A percentile compares a stretch with the other conserved stretches of the same genome.
phyloP scores from a whole-genome alignment of 64 coral and sea anemone species.

The Astreopora myriophthalma region DNA sequence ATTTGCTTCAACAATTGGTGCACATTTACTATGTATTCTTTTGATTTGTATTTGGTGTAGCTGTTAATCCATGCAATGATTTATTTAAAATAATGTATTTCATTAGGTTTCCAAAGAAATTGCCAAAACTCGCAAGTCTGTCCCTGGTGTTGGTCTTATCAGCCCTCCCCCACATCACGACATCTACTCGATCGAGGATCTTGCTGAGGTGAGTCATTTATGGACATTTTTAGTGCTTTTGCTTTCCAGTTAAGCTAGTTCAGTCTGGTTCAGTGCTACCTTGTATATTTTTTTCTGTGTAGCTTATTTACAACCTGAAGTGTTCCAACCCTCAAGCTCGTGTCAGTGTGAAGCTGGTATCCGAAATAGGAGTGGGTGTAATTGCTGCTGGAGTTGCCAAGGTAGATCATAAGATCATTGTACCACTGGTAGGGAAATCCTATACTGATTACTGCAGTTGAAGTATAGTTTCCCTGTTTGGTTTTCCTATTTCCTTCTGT shows the following conservation, averaged over 20 bases:
- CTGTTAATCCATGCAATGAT: neutral
- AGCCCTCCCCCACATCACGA: constrained; percentile 98
- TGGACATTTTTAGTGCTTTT: neutral
- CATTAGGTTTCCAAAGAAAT: constrained; percentile 81
- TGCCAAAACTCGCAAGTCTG: constrained; percentile 93
- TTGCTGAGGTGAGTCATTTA: constrained; percentile 80
- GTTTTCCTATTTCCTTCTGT: no score
- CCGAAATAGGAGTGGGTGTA: constrained; percentile 95
- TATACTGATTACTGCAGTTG: no score
- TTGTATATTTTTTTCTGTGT: neutral
- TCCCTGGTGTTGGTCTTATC: constrained; percentile 87
- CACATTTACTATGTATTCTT: no score
- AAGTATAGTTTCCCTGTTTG: no score
- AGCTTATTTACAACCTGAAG: constrained; percentile 97
- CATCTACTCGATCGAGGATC: constrained; percentile 97
- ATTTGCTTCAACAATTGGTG: no score
- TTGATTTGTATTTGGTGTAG: neutral
- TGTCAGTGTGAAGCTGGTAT: constrained; percentile 94
- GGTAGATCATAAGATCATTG: no score
- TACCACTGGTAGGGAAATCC: no score
- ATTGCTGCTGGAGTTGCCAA: constrained; percentile 97
- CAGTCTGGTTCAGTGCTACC: neutral
- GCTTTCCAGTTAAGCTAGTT: neutral
- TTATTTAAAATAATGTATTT: neutral
- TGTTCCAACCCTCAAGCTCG: constrained; percentile 83